Evolutionary conservation across 2,113 vertebrate genomes (phyloP).

Genomic region (Neodontobutis hainanensis): DNA sequence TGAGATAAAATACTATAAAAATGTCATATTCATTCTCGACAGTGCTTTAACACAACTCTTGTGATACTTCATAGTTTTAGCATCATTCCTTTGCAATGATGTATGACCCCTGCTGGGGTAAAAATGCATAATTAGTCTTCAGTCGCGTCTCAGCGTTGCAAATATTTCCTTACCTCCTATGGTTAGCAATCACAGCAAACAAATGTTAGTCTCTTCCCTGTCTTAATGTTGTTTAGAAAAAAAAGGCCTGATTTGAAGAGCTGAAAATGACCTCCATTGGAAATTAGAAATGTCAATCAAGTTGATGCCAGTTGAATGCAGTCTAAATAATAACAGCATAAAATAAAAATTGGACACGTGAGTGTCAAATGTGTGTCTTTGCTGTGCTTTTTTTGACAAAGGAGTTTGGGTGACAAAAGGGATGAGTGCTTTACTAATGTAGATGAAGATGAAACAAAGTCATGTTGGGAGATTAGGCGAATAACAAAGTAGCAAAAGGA

Average conservation of each 20-base stretch:
- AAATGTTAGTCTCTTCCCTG: background rate
- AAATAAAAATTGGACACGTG: background rate
- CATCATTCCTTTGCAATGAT: background rate
- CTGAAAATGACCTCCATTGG: background rate
- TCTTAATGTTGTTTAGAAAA: conserved; percentile 1
- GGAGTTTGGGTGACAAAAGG: background rate
- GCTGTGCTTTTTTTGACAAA: background rate
- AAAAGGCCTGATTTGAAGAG: conserved; percentile 5
- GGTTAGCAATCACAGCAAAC: background rate
- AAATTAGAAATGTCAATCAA: conserved; percentile 10
- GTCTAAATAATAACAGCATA: background rate
- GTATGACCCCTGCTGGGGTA: background rate
- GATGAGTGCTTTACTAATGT: background rate
- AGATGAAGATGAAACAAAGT: conserved; percentile 7
- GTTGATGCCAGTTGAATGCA: background rate
- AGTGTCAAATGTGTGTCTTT: background rate
- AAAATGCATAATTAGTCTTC: background rate
- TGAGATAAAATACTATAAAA: background rate
- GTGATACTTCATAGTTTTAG: background rate
- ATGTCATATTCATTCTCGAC: too few relatives aligned
- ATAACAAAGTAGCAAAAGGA: conserved; percentile 11
- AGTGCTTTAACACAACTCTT: too few relatives aligned
- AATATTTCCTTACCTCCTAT: background rate
- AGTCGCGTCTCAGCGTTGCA: background rate
- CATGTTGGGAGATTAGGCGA: conserved; percentile 3